Evolutionary conservation across 2,888 invertebrate species (phyloP), one percentile per base, ranked within the genome.

Genomic region (Morpho achilles): DNA sequence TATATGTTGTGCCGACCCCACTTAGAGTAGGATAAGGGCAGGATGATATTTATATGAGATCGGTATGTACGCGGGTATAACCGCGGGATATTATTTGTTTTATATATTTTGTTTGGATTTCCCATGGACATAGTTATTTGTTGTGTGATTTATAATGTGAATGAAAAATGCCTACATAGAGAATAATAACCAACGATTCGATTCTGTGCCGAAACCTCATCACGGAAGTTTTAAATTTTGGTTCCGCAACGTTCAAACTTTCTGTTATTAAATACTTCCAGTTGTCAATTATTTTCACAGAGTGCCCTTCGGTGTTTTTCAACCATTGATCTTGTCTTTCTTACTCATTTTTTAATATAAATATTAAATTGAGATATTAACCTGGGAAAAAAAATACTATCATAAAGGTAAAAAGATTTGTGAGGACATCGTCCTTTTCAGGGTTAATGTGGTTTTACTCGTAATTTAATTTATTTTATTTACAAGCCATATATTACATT

Each of bases 191-290:
- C 69, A 64, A 53, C 59, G 62, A 56, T 58, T 61, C 68, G 66
- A 69, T 67, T 67, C 67, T 61, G 68, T 70, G 60, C 64, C 68
- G 76, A 75, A 72, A 71, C 70, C 69, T 68, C 67, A 67, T 74
- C 72, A 69, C 79, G 80, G 83, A 81, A 82, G 73, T 70, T 60
- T 73, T 77, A 76, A 70, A 76, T 75, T 74, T 71, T 69, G 73
- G 73, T 78, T 75, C 75, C 74, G 72, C 69, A 65, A 71, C 69
- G 70, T 71, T 69, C 71, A 75, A 73, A 74, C 70, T 70, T 69
- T 65, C 62, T 64, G 63, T 69, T 73, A 70, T 71, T 70, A 70
- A 72, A 68, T 67, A 66, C 69, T 66, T 61, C 63, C 64, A 60
- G 65, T 59, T 59, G 67, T 67, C 67, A 67, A 69, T 67, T 69